Conservation (phyloP, 2,888 invertebrate species). For the Fragum whitleyi region DNA sequence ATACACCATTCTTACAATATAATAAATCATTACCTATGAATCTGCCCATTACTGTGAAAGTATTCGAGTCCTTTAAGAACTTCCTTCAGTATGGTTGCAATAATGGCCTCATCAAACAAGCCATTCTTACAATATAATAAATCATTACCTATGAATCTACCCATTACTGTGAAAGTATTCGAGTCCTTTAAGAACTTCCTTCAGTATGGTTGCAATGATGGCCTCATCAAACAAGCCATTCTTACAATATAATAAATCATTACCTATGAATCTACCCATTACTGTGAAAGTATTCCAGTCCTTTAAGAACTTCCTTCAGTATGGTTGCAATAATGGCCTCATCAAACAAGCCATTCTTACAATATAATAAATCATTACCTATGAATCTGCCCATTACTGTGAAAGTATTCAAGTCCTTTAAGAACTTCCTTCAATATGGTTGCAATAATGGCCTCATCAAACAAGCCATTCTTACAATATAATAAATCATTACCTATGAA, state of each 20-base stretch:
- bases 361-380: no score
- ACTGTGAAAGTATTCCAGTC: slow-evolving; percentile 99
- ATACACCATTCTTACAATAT: slow-evolving; percentile 98
- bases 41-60: slow-evolving; percentile 99
- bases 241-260: no score
- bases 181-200: slow-evolving; percentile 94
- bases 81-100: slow-evolving; percentile 96
- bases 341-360: slow-evolving; percentile 98
- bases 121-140: slow-evolving; percentile 98
- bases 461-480: slow-evolving; percentile 97
- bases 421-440: slow-evolving; percentile 95
- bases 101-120: slow-evolving; percentile 98
- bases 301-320: slow-evolving; percentile 94
- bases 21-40: slow-evolving; percentile 95
- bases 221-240: slow-evolving; percentile 99
- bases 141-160: slow-evolving; percentile 96
- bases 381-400: slow-evolving; percentile 99
- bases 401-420: slow-evolving; percentile 99
- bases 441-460: slow-evolving; percentile 98
- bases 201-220: slow-evolving; percentile 98
- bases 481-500: slow-evolving; percentile 97
- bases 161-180: slow-evolving; percentile 99
- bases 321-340: slow-evolving; percentile 99
- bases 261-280: slow-evolving; percentile 99
- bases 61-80: slow-evolving; percentile 98